Evolutionary conservation across 2,113 vertebrate species (phyloP), one percentile per base, ranked within the genome.

Genomic region (Ictidomys tridecemlineatus): DNA sequence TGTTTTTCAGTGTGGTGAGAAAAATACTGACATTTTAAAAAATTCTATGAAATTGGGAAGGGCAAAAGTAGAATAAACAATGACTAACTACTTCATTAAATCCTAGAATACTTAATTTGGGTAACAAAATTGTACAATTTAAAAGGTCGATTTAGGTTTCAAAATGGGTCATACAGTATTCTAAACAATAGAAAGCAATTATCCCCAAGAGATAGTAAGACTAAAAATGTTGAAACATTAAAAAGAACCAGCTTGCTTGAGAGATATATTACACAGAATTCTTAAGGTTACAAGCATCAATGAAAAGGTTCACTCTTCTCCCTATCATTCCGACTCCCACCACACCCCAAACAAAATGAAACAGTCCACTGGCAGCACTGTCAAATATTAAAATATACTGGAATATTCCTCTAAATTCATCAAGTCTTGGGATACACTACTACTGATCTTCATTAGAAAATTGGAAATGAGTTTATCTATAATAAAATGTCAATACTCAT

Each of bases 1-100:
- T 76, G 24, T 88, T 82, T 96, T 72, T 88, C 39, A 93, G 37
- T 77, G 45, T 39, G 34, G 13, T n/a, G 18, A 26, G 28, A 24
- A 67, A 97, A 87, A 93, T 18, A 83, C 69, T 48, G 53, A 77
- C 51, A 79, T 58, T 32, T 70, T 18, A n/a, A n/a, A n/a, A n/a
- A n/a, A n/a, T 92, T 56, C 37, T 87, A 65, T 72, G 76, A 63
- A 93, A 93, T 93, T 63, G 85, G 28, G 16, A 39, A 74, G 65
- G 5, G 0, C 14, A 1, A 65, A 91, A 24, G 42, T 93, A 93
- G 7, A 63, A 86, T 72, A 91, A 83, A 93, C 42, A 56, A 2
- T 90, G 48, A 67, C 10, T n/a, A n/a, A n/a, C n/a, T 80, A 26
- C 39, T 85, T 90, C n/a, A 37, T 76, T 69, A 56, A 91, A 67